Percentiles rank a stretch among this genome's conserved stretches.
Evolutionary conservation across 2,888 invertebrate genomes (phyloP).

Genomic region (Microdon myrmicae): DNA sequence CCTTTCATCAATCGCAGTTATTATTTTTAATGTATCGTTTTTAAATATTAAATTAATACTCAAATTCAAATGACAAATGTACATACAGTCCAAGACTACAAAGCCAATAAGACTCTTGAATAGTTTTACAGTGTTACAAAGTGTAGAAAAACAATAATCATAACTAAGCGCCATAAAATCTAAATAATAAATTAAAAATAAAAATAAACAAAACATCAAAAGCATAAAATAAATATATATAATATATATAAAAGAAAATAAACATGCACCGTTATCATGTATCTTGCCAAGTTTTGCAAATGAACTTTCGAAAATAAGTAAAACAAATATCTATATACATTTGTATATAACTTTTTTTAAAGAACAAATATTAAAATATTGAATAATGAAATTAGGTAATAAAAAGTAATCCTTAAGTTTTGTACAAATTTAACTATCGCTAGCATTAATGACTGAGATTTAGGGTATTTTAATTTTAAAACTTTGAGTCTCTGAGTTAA

Average conservation of each 20-base stretch:
- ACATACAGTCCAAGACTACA: conserved; percentile 59
- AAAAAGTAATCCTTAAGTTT: conserved; percentile 11
- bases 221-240: background rate
- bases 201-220: conserved; percentile 12
- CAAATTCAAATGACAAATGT: conserved; percentile 41
- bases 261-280: too few relatives aligned
- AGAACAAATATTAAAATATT: conserved; percentile 5
- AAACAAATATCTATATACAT: conserved; percentile 24
- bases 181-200: too few relatives aligned
- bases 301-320: conserved; percentile 6
- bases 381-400: conserved; percentile 23
- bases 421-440: conserved; percentile 36
- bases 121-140: conserved; percentile 28
- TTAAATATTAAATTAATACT: conserved; percentile 31
- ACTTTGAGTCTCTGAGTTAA: conserved; percentile 1
- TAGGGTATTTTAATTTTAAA: background rate
- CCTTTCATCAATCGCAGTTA: conserved; percentile 28
- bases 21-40: conserved; percentile 18
- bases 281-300: conserved; percentile 38
- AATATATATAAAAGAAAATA: conserved; percentile 18
- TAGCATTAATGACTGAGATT: conserved; percentile 12
- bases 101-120: conserved; percentile 66
- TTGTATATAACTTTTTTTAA: conserved; percentile 6
- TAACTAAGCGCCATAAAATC: conserved; percentile 45
- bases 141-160: conserved; percentile 6